Percentiles rank a stretch among this genome's conserved stretches.
Evolutionary conservation across 2,797 vertebrate species (phyloP).

Genomic region (Chromis chromis): DNA sequence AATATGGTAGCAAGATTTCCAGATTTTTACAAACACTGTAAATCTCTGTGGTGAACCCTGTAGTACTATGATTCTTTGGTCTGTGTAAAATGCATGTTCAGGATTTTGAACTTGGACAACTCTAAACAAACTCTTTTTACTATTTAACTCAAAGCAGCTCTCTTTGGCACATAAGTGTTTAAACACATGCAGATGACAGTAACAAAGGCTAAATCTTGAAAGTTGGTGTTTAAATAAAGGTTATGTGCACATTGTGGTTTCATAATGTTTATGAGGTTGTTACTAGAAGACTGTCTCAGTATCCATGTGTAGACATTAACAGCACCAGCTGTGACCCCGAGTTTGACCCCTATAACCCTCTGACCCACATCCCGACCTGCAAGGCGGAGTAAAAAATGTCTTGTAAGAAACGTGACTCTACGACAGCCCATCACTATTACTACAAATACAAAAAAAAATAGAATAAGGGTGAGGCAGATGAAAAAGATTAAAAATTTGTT

Average conservation of each 20-base stretch:
- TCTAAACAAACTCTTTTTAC: background rate
- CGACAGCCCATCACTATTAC: constrained; percentile 16
- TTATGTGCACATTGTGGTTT: background rate
- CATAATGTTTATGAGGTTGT: background rate
- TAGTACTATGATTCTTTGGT: no score
- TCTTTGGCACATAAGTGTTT: background rate
- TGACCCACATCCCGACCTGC: constrained; percentile 51
- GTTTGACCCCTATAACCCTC: constrained; percentile 44
- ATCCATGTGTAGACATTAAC: constrained; percentile 8
- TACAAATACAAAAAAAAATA: constrained; percentile 3
- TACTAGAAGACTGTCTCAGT: background rate
- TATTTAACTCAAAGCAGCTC: background rate
- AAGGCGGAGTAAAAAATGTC: constrained; percentile 5
- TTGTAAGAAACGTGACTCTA: background rate
- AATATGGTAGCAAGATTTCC: no score
- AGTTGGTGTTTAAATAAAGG: background rate
- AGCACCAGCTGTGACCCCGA: constrained; percentile 58
- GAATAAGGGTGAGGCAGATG: constrained; percentile 12
- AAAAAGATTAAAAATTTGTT: constrained; percentile 22
- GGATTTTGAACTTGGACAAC: background rate
- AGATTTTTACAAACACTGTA: no score
- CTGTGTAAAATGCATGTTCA: no score
- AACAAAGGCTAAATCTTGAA: background rate
- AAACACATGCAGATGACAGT: no score
- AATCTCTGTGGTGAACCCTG: no score